A percentile compares a stretch with the other conserved stretches of the same genome.
Evolutionary conservation across 2,888 invertebrate genomes (phyloP).

Genomic region (Scaptomyza tumidula): DNA sequence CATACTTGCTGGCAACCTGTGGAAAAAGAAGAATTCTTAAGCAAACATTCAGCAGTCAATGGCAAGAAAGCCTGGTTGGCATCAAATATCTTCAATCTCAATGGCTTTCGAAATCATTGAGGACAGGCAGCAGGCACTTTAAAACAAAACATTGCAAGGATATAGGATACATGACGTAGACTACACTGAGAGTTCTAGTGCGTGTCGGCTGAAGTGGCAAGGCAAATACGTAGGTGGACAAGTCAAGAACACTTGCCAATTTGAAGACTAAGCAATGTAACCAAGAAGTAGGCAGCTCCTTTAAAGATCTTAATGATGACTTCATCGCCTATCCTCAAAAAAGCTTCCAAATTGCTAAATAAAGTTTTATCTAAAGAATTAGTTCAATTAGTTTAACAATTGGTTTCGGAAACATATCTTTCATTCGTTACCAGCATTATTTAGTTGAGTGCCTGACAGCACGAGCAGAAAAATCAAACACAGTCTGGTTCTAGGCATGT

Average conservation of each 20-base stretch:
- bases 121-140: constrained; percentile 21
- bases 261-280: background rate
- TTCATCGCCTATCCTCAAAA: background rate
- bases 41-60: constrained; percentile 43
- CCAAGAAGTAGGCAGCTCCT: background rate
- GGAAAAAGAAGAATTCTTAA: background rate
- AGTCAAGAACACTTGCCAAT: constrained; percentile 33
- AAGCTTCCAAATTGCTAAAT: no score
- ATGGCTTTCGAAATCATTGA: constrained; percentile 37
- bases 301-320: background rate
- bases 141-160: constrained; percentile 28
- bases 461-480: background rate
- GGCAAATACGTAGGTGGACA: constrained; percentile 39
- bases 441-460: background rate
- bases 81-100: constrained; percentile 30
- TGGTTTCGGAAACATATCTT: no score
- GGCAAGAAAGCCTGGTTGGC: constrained; percentile 20
- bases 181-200: background rate
- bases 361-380: background rate
- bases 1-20: background rate
- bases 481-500: background rate
- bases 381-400: no score
- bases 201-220: constrained; percentile 41
- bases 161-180: constrained; percentile 6
- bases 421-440: background rate